Percentiles rank a stretch among this genome's conserved stretches.
Evolutionary conservation across 2,113 vertebrate genomes (phyloP).

Genomic region (Seriola quinqueradiata): DNA sequence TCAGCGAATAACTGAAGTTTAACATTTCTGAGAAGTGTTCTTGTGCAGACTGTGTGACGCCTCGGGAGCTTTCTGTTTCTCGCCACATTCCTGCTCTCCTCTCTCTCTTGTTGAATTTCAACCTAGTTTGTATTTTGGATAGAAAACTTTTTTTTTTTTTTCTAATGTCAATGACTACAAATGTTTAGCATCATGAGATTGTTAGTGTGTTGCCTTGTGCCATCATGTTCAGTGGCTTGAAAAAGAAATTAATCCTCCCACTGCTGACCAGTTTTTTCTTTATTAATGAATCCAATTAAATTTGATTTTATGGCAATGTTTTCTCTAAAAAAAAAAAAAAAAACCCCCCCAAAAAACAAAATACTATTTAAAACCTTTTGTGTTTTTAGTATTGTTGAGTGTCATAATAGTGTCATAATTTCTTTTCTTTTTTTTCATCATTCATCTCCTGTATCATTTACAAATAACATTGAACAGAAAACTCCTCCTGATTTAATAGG

Average conservation of each 20-base stretch:
- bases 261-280: slow-evolving; percentile 46
- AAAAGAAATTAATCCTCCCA: slow-evolving; percentile 30
- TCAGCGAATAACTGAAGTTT: slow-evolving; percentile 57
- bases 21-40: slow-evolving; percentile 50
- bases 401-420: background rate
- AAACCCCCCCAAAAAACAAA: too few species aligned
- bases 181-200: slow-evolving; percentile 25
- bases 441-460: background rate
- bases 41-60: slow-evolving; percentile 37
- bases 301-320: slow-evolving; percentile 44
- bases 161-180: slow-evolving; percentile 11
- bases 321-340: slow-evolving; percentile 29
- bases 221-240: slow-evolving; percentile 34
- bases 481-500: too few species aligned
- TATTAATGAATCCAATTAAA: slow-evolving; percentile 69
- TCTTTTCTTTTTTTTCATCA: background rate
- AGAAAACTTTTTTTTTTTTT: background rate
- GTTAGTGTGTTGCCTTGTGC: slow-evolving; percentile 25
- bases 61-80: slow-evolving; percentile 45
- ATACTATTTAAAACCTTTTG: too few species aligned
- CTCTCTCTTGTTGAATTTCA: slow-evolving; percentile 6
- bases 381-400: background rate
- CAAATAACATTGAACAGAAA: too few species aligned
- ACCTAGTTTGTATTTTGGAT: slow-evolving; percentile 15
- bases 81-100: slow-evolving; percentile 14